Evolutionary conservation across 2,797 vertebrate genomes (phyloP).

Genomic region (Malurus splendens): DNA sequence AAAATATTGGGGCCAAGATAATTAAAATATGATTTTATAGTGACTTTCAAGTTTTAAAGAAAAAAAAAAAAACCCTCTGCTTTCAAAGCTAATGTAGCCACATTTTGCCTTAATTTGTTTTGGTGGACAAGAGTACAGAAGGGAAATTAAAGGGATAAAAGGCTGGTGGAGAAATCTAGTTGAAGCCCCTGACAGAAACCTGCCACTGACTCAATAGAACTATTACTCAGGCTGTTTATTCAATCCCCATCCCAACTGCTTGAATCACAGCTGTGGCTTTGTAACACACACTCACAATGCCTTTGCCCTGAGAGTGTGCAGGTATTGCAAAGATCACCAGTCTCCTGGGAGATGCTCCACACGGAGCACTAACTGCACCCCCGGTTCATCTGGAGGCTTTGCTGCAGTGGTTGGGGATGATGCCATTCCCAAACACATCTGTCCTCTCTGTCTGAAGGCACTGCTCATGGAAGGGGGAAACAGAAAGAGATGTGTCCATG

Average conservation of each 20-base stretch:
- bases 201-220: neutral
- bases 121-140: neutral
- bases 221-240: neutral
- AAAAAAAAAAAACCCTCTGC: neutral
- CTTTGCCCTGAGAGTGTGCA: neutral
- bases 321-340: neutral
- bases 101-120: neutral
- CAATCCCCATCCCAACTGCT: neutral
- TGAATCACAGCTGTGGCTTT: neutral
- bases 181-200: neutral
- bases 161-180: neutral
- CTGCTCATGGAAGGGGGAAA: neutral
- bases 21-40: neutral
- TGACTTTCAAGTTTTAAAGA: neutral
- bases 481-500: accelerated
- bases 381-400: neutral
- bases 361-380: neutral
- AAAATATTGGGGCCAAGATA: neutral
- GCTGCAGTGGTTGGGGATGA: neutral
- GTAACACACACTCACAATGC: neutral
- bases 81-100: neutral
- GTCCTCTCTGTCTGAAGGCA: neutral
- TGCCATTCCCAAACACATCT: neutral
- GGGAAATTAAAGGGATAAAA: neutral
- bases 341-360: neutral